These are phyloP conservation scores for Nycticorax nycticorax DNA, from an alignment of 2,113 vertebrate genomes.

Conservation along the genomic window DNA sequence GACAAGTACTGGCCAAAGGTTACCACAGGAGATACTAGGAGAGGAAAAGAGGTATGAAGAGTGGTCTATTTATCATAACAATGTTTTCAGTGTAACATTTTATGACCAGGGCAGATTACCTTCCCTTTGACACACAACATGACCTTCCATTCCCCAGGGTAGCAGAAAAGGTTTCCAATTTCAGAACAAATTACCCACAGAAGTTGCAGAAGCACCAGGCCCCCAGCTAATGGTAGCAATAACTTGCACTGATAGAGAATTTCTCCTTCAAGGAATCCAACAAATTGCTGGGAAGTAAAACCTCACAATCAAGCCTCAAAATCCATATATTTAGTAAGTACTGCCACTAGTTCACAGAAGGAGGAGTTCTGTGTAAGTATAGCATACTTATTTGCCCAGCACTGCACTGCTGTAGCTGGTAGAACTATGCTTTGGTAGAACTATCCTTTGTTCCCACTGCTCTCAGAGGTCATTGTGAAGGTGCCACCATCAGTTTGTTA, in stretches of 20 bases:
- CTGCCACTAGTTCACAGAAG: background rate
- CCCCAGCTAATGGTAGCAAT: background rate
- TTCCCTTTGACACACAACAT: background rate
- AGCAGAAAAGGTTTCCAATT: background rate
- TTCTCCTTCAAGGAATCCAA: background rate
- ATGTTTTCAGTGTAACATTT: background rate
- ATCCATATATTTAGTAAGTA: background rate
- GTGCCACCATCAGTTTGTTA: background rate
- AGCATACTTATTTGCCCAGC: background rate
- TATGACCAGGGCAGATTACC: background rate
- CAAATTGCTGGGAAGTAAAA: background rate
- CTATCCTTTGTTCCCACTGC: background rate
- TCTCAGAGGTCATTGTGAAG: background rate
- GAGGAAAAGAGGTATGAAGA: background rate
- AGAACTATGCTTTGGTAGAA: background rate
- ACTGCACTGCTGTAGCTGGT: fast-evolving
- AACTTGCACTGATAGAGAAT: background rate
- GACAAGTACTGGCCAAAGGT: background rate
- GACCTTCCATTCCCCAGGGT: background rate
- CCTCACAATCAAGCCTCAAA: background rate
- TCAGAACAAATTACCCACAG: background rate
- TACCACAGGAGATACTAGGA: background rate
- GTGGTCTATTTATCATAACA: background rate
- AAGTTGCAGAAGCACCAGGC: background rate
- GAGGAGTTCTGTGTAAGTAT: background rate